A percentile compares a stretch with the other conserved stretches of the same genome.
Evolutionary conservation across 64 coral and sea anemone species (phyloP).

Genomic region (Porites australiensis): DNA sequence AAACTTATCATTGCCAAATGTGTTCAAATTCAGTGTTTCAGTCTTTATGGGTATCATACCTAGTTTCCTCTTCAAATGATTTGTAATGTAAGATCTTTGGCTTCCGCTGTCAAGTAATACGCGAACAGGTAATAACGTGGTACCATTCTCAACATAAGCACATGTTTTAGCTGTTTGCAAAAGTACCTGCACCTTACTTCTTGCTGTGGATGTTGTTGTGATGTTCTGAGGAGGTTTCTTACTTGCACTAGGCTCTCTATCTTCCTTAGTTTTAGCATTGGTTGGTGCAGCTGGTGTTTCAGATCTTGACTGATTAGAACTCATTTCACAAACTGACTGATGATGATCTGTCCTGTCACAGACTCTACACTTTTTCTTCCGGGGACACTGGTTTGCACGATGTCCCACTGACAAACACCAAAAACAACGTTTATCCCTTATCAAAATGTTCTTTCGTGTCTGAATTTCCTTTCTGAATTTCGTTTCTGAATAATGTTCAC

Average conservation of each 20-base stretch:
- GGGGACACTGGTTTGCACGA: background rate
- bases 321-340: background rate
- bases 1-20: constrained; percentile 4
- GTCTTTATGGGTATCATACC: background rate
- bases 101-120: no score
- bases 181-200: background rate
- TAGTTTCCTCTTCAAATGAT: background rate
- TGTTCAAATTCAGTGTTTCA: constrained; percentile 21
- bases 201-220: background rate
- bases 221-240: background rate
- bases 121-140: no score
- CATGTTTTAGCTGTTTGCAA: constrained; percentile 20
- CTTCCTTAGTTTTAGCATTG: background rate
- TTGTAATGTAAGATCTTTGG: background rate
- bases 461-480: background rate
- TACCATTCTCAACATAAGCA: background rate
- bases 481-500: background rate
- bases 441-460: background rate
- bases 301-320: background rate
- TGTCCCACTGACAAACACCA: background rate
- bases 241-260: background rate
- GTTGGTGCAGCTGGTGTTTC: background rate
- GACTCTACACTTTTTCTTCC: background rate
- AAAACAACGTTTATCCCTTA: background rate
- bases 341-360: background rate